A percentile compares a stretch with the other conserved stretches of the same genome.
Conservation (phyloP, 2,888 invertebrate genomes). For the Ophioninae sp. region DNA sequence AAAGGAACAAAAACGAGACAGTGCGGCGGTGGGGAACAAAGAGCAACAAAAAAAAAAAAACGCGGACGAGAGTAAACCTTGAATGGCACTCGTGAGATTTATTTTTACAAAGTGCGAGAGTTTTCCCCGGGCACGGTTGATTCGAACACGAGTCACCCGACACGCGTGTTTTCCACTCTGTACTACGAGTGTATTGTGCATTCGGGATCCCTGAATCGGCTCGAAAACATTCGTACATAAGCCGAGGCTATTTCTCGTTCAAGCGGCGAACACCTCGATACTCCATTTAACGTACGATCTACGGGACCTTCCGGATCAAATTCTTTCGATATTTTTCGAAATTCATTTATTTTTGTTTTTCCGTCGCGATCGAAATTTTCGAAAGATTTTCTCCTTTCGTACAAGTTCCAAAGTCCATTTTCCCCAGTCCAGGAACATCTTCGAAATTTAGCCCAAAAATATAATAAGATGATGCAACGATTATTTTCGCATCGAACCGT, state of each 20-base stretch:
- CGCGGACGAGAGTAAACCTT: slow-evolving; percentile 24
- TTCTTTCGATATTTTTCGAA: neutral
- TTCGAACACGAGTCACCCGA: slow-evolving; percentile 29
- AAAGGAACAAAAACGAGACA: slow-evolving; percentile 3
- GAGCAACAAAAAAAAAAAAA: slow-evolving; percentile 10
- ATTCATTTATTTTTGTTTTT: neutral
- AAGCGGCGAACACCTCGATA: slow-evolving; percentile 45
- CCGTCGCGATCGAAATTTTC: neutral
- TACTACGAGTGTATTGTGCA: slow-evolving; percentile 20
- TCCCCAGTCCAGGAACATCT: neutral
- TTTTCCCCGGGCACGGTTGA: neutral
- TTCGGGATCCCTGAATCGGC: slow-evolving; percentile 44
- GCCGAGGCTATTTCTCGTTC: slow-evolving; percentile 33
- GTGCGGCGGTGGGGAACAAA: neutral
- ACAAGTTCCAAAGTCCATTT: neutral
- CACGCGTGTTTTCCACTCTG: slow-evolving; percentile 34
- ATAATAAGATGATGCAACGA: no score
- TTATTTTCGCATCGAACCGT: no score
- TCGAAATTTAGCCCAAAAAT: neutral
- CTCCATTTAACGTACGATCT: slow-evolving; percentile 4
- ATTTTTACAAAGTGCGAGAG: slow-evolving; percentile 59
- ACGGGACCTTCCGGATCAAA: slow-evolving; percentile 1
- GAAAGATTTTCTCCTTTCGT: no score
- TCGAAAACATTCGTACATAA: slow-evolving; percentile 51
- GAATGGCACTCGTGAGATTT: slow-evolving; percentile 50